A percentile compares a stretch with the other conserved stretches of the same genome.
These are phyloP conservation scores for Balaeniceps rex DNA, from an alignment of 2,113 vertebrate genomes.

Conservation along the genomic window DNA sequence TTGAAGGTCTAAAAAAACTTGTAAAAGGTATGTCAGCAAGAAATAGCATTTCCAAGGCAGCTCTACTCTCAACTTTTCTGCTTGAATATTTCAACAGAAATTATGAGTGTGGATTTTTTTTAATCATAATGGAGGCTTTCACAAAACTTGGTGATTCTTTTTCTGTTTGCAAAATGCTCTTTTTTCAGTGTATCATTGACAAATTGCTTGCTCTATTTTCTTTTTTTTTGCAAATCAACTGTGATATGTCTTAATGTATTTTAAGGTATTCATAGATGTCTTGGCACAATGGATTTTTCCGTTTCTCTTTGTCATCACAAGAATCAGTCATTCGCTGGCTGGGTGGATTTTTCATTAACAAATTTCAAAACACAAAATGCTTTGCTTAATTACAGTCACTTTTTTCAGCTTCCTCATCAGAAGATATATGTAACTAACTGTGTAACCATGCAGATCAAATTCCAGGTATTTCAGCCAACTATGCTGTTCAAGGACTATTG, in stretches of 20 bases:
- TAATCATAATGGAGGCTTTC: background rate
- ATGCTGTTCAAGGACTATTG: background rate
- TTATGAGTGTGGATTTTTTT: background rate
- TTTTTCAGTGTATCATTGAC: background rate
- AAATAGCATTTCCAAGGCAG: background rate
- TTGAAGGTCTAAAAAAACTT: background rate
- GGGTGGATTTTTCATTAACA: background rate
- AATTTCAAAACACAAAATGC: background rate
- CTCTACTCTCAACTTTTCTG: background rate
- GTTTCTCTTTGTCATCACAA: background rate
- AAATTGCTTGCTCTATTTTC: background rate
- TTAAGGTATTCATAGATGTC: background rate
- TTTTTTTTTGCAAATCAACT: background rate
- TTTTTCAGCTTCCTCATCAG: background rate
- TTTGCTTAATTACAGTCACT: background rate
- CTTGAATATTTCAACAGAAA: background rate
- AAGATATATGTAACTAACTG: background rate
- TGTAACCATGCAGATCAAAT: background rate
- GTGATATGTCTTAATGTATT: background rate
- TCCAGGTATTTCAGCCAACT: background rate
- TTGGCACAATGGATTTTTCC: background rate
- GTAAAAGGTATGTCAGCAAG: background rate
- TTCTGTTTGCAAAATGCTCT: background rate
- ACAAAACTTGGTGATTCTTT: background rate
- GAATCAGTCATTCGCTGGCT: background rate